Evolutionary conservation across 2,797 vertebrate species (phyloP).

Genomic region (Acridotheres tristis): DNA sequence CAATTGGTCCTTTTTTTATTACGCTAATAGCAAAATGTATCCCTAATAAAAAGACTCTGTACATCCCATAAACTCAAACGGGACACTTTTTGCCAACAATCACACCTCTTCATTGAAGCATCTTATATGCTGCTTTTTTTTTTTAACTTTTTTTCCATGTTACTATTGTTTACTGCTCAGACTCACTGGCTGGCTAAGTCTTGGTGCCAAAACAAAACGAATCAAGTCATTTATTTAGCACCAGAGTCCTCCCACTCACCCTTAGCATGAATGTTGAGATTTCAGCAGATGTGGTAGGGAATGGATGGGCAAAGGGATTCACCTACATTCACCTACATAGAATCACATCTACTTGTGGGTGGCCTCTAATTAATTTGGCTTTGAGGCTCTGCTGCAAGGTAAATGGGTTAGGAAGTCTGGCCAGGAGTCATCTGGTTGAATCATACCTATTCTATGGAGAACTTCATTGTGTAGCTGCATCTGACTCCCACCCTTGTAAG

Average conservation of each 20-base stretch:
- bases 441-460: background rate
- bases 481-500: background rate
- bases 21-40: slow-evolving; percentile 36
- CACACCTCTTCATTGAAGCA: slow-evolving; percentile 42
- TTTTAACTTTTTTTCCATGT: background rate
- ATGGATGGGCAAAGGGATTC: slow-evolving; percentile 21
- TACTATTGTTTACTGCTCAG: slow-evolving; percentile 1
- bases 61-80: slow-evolving; percentile 42
- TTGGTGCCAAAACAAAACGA: background rate
- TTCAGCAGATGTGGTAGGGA: background rate
- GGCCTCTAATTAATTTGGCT: slow-evolving; percentile 55
- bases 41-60: slow-evolving; percentile 33
- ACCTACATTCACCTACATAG: slow-evolving; percentile 19
- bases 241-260: background rate
- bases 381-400: background rate
- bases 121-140: background rate
- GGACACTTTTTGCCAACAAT: background rate
- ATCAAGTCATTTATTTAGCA: background rate
- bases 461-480: background rate
- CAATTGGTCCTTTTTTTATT: slow-evolving; percentile 49
- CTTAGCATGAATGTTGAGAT: background rate
- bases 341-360: slow-evolving; percentile 35
- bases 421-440: slow-evolving; percentile 19
- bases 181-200: background rate
- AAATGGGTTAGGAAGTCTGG: slow-evolving; percentile 20